A percentile compares a stretch with the other conserved stretches of the same genome.
These are phyloP conservation scores for Periophthalmodon schlosseri DNA, from an alignment of 2,113 vertebrate genomes.

Conservation along the genomic window DNA sequence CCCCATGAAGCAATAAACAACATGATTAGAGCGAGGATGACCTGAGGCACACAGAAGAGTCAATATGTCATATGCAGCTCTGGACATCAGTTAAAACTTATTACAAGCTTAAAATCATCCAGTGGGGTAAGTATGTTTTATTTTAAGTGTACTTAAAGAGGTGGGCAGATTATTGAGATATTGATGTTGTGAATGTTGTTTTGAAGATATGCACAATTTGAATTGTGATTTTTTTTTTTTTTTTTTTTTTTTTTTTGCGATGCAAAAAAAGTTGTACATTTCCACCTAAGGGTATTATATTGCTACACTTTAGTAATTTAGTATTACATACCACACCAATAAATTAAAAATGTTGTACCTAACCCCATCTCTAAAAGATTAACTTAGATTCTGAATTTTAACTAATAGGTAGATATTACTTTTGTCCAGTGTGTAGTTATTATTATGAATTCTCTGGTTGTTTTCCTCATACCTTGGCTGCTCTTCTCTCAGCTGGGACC, in stretches of 20 bases:
- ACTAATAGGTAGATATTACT: no score
- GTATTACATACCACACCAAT: not conserved
- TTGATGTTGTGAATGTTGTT: no score
- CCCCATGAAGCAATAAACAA: slow-evolving; percentile 80
- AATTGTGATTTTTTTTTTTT: no score
- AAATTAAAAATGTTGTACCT: not conserved
- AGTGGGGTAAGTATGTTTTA: not conserved
- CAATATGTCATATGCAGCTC: not conserved
- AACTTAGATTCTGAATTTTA: no score
- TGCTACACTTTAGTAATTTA: not conserved
- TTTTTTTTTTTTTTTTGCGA: no score
- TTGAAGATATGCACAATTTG: no score
- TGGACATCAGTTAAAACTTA: not conserved
- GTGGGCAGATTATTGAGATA: no score
- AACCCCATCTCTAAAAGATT: no score
- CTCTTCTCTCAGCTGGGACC: slow-evolving; percentile 75
- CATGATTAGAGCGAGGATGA: slow-evolving; percentile 77
- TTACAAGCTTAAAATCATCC: not conserved
- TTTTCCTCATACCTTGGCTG: slow-evolving; percentile 72
- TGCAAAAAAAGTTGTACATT: no score
- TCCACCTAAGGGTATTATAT: no score
- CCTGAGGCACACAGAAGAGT: slow-evolving; percentile 51
- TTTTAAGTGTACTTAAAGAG: not conserved
- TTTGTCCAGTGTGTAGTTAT: not conserved
- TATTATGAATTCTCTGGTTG: not conserved